Evolutionary conservation across 2,888 invertebrate genomes (phyloP).

Genomic region (Drosophila anomelani): DNA sequence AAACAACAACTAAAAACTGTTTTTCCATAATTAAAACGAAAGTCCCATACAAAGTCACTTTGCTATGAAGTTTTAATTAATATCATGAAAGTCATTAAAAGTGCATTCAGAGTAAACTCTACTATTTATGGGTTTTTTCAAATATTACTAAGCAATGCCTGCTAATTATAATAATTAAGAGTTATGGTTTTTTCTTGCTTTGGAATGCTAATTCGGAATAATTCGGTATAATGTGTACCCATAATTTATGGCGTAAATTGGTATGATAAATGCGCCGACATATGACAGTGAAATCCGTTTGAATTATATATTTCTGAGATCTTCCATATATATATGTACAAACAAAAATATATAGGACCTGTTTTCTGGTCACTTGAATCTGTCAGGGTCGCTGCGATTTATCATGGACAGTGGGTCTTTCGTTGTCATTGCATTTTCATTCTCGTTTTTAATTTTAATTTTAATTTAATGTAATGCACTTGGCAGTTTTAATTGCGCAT

Average conservation of each 20-base stretch:
- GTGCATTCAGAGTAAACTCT: slow-evolving; percentile 13
- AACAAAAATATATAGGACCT: not conserved
- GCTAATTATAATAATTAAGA: slow-evolving; percentile 27
- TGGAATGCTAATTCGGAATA: slow-evolving; percentile 9
- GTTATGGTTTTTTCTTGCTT: not conserved
- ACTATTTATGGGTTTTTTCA: slow-evolving; percentile 17
- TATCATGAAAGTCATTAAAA: slow-evolving; percentile 12
- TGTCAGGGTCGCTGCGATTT: slow-evolving; percentile 34
- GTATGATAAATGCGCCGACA: slow-evolving; percentile 7
- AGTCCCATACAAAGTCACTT: not conserved
- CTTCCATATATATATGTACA: slow-evolving; percentile 2
- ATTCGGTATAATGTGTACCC: not conserved
- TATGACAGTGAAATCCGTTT: slow-evolving; percentile 6
- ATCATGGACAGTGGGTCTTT: slow-evolving; percentile 29
- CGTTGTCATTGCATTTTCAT: slow-evolving; percentile 35
- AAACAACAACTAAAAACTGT: slow-evolving; percentile 6
- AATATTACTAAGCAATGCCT: slow-evolving; percentile 8
- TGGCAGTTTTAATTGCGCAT: slow-evolving; percentile 74
- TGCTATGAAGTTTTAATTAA: slow-evolving; percentile 28
- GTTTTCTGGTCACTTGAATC: slow-evolving; percentile 38
- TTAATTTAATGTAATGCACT: slow-evolving; percentile 74
- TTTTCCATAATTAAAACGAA: slow-evolving; percentile 19
- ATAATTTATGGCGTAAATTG: slow-evolving; percentile 4
- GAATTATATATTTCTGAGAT: slow-evolving; percentile 21
- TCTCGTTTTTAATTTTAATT: slow-evolving; percentile 67